Evolutionary conservation across 35 echinoderm and acorn worm genomes (phyloP).

Genomic region (Ophiothrix spiculata): DNA sequence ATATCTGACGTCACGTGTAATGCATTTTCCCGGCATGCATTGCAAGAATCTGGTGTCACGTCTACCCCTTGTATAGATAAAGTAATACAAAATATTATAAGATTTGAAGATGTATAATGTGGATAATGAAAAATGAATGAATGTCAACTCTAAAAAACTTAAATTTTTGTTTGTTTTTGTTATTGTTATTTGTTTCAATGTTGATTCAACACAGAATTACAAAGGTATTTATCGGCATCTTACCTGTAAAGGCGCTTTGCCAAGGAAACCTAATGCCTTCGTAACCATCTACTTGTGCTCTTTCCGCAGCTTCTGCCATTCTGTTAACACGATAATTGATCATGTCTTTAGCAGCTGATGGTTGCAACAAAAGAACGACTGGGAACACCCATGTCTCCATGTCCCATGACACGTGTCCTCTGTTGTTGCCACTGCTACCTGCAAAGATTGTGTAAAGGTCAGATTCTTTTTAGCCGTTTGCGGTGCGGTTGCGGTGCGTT

Average conservation of each 20-base stretch:
- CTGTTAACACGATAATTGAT: conserved; percentile 53
- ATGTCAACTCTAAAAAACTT: too few species aligned
- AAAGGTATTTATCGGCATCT: neutral
- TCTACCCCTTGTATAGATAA: conserved; percentile 51
- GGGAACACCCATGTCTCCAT: conserved; percentile 98
- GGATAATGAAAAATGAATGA: too few species aligned
- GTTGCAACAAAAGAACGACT: conserved; percentile 81
- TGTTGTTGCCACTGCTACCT: conserved; percentile 1
- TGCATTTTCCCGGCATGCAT: conserved; percentile 43
- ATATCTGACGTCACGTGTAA: conserved; percentile 87
- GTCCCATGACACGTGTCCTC: conserved; percentile 96
- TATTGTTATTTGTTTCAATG: too few species aligned
- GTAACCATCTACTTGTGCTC: conserved; percentile 67
- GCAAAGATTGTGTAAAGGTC: too few species aligned
- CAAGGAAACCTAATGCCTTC: conserved; percentile 80
- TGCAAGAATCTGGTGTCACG: conserved; percentile 61
- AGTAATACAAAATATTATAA: neutral
- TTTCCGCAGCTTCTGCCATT: conserved; percentile 57
- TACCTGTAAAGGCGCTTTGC: conserved; percentile 94
- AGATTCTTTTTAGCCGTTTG: too few species aligned
- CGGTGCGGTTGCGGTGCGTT: too few species aligned
- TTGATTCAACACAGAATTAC: neutral
- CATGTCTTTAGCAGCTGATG: conserved; percentile 55
- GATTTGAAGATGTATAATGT: neutral
- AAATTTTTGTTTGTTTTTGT: too few species aligned